Conservation (phyloP, 2,888 invertebrate species). For the Lasioglossum zephyrum region DNA sequence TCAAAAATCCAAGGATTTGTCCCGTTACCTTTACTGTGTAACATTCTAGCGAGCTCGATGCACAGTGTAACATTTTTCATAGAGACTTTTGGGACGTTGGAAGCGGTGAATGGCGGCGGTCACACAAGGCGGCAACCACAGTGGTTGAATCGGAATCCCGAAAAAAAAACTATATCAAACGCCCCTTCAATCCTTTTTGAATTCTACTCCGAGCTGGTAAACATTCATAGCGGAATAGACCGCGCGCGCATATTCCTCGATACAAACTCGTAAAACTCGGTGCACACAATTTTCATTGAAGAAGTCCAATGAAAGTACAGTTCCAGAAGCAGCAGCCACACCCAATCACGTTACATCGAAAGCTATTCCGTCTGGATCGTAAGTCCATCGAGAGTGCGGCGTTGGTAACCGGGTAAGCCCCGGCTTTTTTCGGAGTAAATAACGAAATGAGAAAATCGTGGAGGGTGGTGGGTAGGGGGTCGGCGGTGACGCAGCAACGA, state of each 20-base stretch:
- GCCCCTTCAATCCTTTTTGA: background rate
- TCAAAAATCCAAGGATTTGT: background rate
- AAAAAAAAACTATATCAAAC: background rate
- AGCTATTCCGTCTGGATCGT: background rate
- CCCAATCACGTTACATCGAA: background rate
- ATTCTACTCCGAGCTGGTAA: background rate
- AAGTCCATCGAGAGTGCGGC: background rate
- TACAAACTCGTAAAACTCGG: background rate
- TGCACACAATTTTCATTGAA: no score
- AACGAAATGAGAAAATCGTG: constrained; percentile 10
- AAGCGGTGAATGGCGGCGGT: background rate
- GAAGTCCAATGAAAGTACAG: no score
- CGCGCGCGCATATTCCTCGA: background rate
- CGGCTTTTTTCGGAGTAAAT: background rate
- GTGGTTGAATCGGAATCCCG: background rate
- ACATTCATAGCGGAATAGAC: background rate
- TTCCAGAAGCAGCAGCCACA: background rate
- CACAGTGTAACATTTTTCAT: background rate
- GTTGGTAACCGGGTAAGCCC: background rate
- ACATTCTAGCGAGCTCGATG: background rate
- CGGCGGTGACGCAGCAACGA: constrained; percentile 8
- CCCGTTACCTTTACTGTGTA: background rate
- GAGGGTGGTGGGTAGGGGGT: no score
- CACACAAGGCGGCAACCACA: background rate
- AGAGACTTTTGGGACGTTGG: background rate